A percentile compares a stretch with the other conserved stretches of the same genome.
Evolutionary conservation across 2,113 vertebrate genomes (phyloP).

Genomic region (Oreamnos americanus): DNA sequence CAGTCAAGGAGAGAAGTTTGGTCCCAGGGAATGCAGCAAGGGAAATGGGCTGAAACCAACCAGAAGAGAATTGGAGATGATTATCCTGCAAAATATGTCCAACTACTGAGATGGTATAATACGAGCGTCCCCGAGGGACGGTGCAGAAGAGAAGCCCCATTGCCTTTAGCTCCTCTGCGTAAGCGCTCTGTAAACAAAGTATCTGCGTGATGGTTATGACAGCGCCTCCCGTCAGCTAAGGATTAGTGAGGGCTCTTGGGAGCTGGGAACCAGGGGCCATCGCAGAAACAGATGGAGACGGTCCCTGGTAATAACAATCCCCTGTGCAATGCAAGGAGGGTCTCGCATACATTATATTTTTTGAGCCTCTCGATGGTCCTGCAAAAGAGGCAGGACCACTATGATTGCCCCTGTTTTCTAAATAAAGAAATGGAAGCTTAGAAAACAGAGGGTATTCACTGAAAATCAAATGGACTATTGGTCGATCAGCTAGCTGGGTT

Average conservation of each 20-base stretch:
- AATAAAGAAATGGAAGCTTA: background rate
- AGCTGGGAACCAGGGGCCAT: background rate
- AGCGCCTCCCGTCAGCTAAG: constrained; percentile 27
- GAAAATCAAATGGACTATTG: background rate
- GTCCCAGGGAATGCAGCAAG: background rate
- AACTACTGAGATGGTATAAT: background rate
- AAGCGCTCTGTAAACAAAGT: constrained; percentile 52
- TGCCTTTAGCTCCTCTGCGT: constrained; percentile 52
- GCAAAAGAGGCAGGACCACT: background rate
- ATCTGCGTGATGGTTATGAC: constrained; percentile 1
- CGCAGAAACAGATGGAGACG: background rate
- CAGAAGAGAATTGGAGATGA: constrained; percentile 49
- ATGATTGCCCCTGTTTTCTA: background rate
- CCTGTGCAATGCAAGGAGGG: background rate
- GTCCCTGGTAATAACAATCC: too few relatives aligned
- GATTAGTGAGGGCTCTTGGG: constrained; percentile 19
- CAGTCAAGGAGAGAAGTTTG: constrained; percentile 52
- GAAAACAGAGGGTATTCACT: background rate
- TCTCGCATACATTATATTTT: background rate
- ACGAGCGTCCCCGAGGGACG: background rate
- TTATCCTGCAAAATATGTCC: constrained; percentile 50
- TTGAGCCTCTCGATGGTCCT: background rate
- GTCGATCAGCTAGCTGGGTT: background rate
- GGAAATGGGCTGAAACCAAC: constrained; percentile 66
- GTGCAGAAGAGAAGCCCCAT: constrained; percentile 47